These are phyloP conservation scores for Spilogale gracilis DNA, from an alignment of 2,113 vertebrate species.

Conservation along the genomic window DNA sequence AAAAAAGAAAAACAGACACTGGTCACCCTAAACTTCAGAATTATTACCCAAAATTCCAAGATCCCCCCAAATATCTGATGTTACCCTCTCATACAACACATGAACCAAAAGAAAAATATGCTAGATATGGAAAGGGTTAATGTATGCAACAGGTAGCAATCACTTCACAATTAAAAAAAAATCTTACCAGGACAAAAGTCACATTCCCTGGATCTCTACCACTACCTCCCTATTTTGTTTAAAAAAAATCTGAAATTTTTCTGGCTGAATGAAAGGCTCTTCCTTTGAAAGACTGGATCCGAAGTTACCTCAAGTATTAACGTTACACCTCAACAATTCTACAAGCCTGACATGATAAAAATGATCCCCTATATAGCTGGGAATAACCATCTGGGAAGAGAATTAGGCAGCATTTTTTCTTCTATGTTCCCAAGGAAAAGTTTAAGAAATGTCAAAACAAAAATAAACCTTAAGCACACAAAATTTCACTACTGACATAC, in stretches of 20 bases:
- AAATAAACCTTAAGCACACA: not conserved
- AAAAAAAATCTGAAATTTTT: conserved; percentile 5
- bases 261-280: conserved; percentile 31
- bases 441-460: conserved; percentile 48
- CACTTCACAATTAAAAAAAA: not conserved
- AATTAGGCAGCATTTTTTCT: conserved; percentile 18
- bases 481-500: not conserved
- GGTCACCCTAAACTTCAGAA: conserved; percentile 6
- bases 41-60: conserved; percentile 33
- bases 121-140: conserved; percentile 31
- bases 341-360: not conserved
- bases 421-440: conserved; percentile 6
- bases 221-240: not conserved
- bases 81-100: not conserved
- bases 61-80: not conserved
- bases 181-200: conserved; percentile 48
- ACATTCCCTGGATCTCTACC: not conserved
- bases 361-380: not conserved
- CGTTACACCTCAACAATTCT: conserved; percentile 18
- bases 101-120: conserved; percentile 23
- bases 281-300: conserved; percentile 34
- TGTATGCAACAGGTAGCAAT: conserved; percentile 36
- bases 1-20: conserved; percentile 40
- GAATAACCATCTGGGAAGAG: not conserved
- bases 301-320: conserved; percentile 20